Evolutionary conservation across 2,797 vertebrate genomes (phyloP).

Genomic region (Labeo calbasu): DNA sequence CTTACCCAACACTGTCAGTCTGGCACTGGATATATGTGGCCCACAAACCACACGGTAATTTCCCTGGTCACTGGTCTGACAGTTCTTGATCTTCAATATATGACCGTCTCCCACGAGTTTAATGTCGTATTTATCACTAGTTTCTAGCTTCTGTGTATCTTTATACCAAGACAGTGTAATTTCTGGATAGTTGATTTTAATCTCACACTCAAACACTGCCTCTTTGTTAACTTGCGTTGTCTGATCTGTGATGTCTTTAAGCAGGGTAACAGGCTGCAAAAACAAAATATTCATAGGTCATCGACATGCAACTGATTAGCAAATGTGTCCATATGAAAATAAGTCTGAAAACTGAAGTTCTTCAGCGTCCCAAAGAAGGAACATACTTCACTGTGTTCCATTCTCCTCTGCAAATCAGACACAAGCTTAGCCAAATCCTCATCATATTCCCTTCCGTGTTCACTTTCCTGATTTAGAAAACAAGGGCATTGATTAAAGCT

Average conservation of each 20-base stretch:
- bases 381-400: conserved; percentile 86
- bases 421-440: conserved; percentile 91
- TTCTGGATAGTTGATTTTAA: conserved; percentile 97
- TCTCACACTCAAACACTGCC: conserved; percentile 88
- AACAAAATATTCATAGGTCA: conserved; percentile 59
- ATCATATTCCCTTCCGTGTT: conserved; percentile 81
- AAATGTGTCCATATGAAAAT: conserved; percentile 6
- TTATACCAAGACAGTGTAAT: conserved; percentile 97
- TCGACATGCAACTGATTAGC: conserved; percentile 48
- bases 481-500: conserved; percentile 35
- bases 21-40: conserved; percentile 94
- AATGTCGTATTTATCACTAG: conserved; percentile 88
- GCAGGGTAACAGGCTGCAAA: conserved; percentile 88
- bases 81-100: conserved; percentile 85
- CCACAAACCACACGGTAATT: conserved; percentile 96
- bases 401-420: conserved; percentile 85
- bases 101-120: conserved; percentile 85
- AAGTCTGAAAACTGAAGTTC: conserved; percentile 7
- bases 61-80: conserved; percentile 88
- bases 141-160: conserved; percentile 91
- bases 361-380: conserved; percentile 14
- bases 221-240: conserved; percentile 81
- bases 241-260: conserved; percentile 91
- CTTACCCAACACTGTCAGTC: conserved; percentile 90
- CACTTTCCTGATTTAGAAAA: conserved; percentile 81